Percentiles rank a stretch among this genome's conserved stretches.
Evolutionary conservation across 2,888 invertebrate genomes (phyloP).

Genomic region (Dynastes hyllus): DNA sequence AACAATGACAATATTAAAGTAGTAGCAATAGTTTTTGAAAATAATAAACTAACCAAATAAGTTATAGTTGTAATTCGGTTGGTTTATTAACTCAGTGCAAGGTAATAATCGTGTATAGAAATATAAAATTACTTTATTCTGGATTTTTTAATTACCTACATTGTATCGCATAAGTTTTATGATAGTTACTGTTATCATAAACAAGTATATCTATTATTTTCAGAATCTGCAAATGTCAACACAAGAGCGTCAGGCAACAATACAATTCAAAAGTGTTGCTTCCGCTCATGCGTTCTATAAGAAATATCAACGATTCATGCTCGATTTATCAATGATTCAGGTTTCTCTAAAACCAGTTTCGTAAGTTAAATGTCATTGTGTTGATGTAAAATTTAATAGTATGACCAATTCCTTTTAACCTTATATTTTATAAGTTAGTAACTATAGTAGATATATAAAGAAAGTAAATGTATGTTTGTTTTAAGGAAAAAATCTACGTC

Average conservation of each 20-base stretch:
- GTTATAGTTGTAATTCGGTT: background rate
- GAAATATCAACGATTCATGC: constrained; percentile 74
- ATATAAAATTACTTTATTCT: constrained; percentile 37
- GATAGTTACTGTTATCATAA: background rate
- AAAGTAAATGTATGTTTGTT: background rate
- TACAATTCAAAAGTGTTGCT: constrained; percentile 74
- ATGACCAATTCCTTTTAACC: constrained; percentile 14
- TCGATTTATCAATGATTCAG: constrained; percentile 74
- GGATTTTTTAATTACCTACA: background rate
- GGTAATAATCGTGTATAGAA: background rate
- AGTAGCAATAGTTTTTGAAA: too few relatives aligned
- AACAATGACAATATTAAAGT: too few relatives aligned
- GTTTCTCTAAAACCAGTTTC: constrained; percentile 67
- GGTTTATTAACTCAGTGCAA: background rate
- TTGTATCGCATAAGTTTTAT: constrained; percentile 11
- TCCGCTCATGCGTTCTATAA: constrained; percentile 74
- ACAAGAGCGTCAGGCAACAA: constrained; percentile 69
- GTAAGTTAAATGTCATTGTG: constrained; percentile 6
- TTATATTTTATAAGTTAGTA: background rate
- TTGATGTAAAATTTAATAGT: constrained; percentile 5
- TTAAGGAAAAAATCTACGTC: background rate
- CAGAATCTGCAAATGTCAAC: constrained; percentile 69
- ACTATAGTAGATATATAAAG: background rate
- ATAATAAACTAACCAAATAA: too few relatives aligned
- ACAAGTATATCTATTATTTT: constrained; percentile 58